Percentiles rank a stretch among this genome's conserved stretches.
phyloP scores from a whole-genome alignment of 2,888 invertebrate species.

The Dorcus hopei region DNA sequence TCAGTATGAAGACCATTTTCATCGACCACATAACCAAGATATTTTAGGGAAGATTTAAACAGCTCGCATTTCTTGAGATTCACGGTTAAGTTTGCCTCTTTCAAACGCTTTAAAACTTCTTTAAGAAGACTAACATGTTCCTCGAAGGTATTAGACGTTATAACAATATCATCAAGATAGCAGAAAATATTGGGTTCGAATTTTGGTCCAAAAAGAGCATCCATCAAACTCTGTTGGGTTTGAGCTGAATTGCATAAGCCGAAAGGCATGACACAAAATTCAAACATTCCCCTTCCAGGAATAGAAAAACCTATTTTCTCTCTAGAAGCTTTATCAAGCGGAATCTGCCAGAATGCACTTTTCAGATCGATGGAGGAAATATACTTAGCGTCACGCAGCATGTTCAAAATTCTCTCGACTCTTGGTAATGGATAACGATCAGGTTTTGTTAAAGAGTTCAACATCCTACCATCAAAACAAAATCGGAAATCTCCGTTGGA shows the following conservation, averaged over 20 bases:
- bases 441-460: slow-evolving; percentile 28
- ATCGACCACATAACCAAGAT: slow-evolving; percentile 31
- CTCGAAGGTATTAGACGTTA: slow-evolving; percentile 18
- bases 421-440: slow-evolving; percentile 31
- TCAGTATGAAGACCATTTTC: slow-evolving; percentile 26
- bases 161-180: slow-evolving; percentile 32
- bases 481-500: slow-evolving; percentile 23
- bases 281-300: slow-evolving; percentile 27
- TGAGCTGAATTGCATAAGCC: slow-evolving; percentile 25
- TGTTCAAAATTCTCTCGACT: slow-evolving; percentile 25
- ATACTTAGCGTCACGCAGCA: slow-evolving; percentile 25
- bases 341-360: slow-evolving; percentile 30
- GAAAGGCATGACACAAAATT: slow-evolving; percentile 28
- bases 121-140: slow-evolving; percentile 20
- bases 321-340: slow-evolving; percentile 12
- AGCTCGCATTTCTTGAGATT: slow-evolving; percentile 30
- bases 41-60: slow-evolving; percentile 25
- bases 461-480: slow-evolving; percentile 30
- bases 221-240: slow-evolving; percentile 23
- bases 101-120: slow-evolving; percentile 20
- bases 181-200: slow-evolving; percentile 12
- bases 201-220: slow-evolving; percentile 16
- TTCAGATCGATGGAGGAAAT: slow-evolving; percentile 26
- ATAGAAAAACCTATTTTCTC: slow-evolving; percentile 37
- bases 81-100: slow-evolving; percentile 25